Base-by-base conservation (phyloP, 2,113 vertebrate species). In the Agapornis roseicollis region DNA sequence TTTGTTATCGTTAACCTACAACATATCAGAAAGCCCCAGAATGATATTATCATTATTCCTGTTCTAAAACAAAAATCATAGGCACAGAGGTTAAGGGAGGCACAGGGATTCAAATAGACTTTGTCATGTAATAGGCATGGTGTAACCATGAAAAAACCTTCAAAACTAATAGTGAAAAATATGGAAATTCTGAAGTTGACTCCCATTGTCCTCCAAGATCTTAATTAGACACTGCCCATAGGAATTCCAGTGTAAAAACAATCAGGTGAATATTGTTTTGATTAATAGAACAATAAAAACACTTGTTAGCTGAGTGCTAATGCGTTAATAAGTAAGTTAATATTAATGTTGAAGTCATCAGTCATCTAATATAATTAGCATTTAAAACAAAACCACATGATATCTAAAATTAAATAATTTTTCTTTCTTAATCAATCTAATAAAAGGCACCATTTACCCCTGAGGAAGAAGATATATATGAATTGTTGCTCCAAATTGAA, bases 341-440 rank as follows among this genome's bases (percentile, higher is more conserved):
- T 65, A 46, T 49, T 61, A 27, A 19, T 41, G 35, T 90, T 72
- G 44, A 77, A 89, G 33, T 86, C 44, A 96, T 91, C 44, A 89
- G 28, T 52, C 46, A 78, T 47, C 13, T 88, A 94, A 96, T 29
- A 63, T 66, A 95, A 94, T 82, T 90, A 97, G 33, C 20, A 90
- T 33, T 63, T 64, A 35, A 90, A 96, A 71, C 56, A 96, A 89
- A 86, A 55, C 29, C 33, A 71, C 46, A 78, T 46, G 80, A 90
- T 95, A 97, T 65, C 10, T 58, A 80, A 76, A 89, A 92, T 90
- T 53, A 73, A 71, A 86, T 80, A 2, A 20, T 76, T 85, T 78
- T 82, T 73, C 16, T 55, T 93, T 87, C 85, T 81, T 73, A 94
- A 95, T 93, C 77, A 71, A 44, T 60, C 93, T 92, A 84, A 88